Base-by-base conservation (phyloP, 2,888 invertebrate genomes). In the Ypsolopha sequella region DNA sequence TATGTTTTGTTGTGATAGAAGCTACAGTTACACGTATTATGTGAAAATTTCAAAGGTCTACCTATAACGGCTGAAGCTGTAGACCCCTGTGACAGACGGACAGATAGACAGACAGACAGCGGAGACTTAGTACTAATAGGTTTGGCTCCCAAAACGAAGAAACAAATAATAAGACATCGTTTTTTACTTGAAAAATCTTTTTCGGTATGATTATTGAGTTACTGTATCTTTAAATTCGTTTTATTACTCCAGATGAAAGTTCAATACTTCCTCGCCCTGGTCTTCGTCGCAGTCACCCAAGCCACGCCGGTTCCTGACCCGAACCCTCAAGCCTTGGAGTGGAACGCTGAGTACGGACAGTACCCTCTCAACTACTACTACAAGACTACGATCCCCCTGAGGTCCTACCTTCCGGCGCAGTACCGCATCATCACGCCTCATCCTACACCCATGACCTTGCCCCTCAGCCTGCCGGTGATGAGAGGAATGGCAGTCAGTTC, bases 181-280 rank as follows among this genome's bases (percentile, higher is more conserved):
- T n/a, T n/a, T n/a, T n/a, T n/a, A n/a, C n/a, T n/a, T n/a, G n/a
- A n/a, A n/a, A n/a, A n/a, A n/a, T n/a, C n/a, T n/a, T n/a, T n/a
- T n/a, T n/a, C n/a, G 24, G 24, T 24, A 24, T 24, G 24, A 24
- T 4, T 4, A 24, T 2, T 24, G 24, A 24, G 24, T 24, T 24
- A 3, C 4, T 24, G 2, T 3, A 24, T 24, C 4, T 24, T 24
- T 24, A 4, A 24, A 24, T 24, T 24, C 24, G 24, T 24, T 24
- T 24, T 24, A 24, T 24, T 24, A 24, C 24, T 24, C 1, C 54
- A 69, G 68, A 70, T 70, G 69, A 70, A 66, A 52, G 7, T 62
- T 36, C 35, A 50, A 43, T 50, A 62, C 2, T 10, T 65, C 6
- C 36, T 66, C 6, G 6, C 62, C 35, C 43, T 60, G 3, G 34